Conservation (phyloP, 2,797 vertebrate genomes). For the Rhinichthys osculus region DNA sequence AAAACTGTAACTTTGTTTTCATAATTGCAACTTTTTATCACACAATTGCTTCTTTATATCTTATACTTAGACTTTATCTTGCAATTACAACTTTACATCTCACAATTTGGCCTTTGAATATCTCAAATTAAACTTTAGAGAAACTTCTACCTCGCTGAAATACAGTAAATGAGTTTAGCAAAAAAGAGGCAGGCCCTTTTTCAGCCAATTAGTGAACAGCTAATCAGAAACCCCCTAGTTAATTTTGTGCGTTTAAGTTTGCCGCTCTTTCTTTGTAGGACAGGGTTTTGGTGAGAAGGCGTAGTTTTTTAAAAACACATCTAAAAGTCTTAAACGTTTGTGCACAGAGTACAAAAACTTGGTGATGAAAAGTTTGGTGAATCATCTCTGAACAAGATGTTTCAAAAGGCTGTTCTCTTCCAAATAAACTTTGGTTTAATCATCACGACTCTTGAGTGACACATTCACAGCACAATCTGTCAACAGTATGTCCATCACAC, state of each 20-base stretch:
- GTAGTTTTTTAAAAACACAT: not conserved
- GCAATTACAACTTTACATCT: not conserved
- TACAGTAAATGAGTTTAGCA: not conserved
- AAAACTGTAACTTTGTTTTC: not conserved
- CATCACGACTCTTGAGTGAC: constrained; percentile 44
- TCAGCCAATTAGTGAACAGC: not conserved
- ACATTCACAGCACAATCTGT: constrained; percentile 52
- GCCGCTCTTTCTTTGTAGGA: not conserved
- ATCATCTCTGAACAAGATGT: constrained; percentile 11
- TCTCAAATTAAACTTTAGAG: not conserved
- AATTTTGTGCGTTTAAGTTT: not conserved
- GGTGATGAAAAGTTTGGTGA: not conserved
- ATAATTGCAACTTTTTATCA: too few relatives aligned
- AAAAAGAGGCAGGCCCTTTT: not conserved
- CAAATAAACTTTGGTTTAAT: constrained; percentile 15
- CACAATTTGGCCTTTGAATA: not conserved
- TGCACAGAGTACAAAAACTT: not conserved
- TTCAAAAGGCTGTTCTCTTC: constrained; percentile 27
- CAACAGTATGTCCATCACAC: constrained; percentile 49
- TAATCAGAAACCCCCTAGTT: not conserved
- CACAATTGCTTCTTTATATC: too few relatives aligned
- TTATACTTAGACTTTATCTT: too few relatives aligned
- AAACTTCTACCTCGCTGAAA: not conserved
- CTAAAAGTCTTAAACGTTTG: not conserved
- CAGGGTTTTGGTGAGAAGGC: not conserved